Base-by-base conservation (phyloP, 2,888 invertebrate genomes). In the Cephonodes hylas region DNA sequence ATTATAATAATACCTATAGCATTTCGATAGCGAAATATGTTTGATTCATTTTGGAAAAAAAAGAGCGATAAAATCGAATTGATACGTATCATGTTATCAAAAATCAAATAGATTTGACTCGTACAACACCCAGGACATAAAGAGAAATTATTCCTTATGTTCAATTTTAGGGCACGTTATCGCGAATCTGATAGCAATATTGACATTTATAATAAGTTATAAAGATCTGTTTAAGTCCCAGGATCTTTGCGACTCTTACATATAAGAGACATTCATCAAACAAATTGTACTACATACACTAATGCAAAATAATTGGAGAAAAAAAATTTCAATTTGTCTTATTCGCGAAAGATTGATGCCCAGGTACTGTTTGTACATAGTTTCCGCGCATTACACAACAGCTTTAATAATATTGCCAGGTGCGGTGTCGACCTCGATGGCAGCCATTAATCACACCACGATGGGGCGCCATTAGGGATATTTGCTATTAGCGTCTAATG, bases 391-490 rank as follows among this genome's bases (percentile, higher is more conserved):
- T 61, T 56, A 44, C 56, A 44, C 61, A 67, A 65, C 63, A 66
- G 64, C 67, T 71, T 69, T 72, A 69, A 71, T 68, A 65, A 65
- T 71, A 72, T 74, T 72, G 63, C 63, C 63, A 71, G 74, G 81
- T 67, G 71, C 71, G 71, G 71, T 10, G 34, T 67, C 61, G 70
- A 59, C 73, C 66, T 72, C 68, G 65, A 72, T 66, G 62, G 44
- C 61, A 42, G 62, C 71, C 82, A 82, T 83, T 76, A 80, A 84
- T 83, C 84, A 83, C 67, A 63, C 48, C 63, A 69, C 66, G 63
- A 61, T 63, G 34, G 72, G 76, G 66, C 65, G 66, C 69, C 66
- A 69, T 70, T 68, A 62, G 53, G 59, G 65, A 42, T 65, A 64
- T 66, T 71, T 68, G 67, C 67, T 60, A 56, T 58, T 10, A 53